A percentile compares a stretch with the other conserved stretches of the same genome.
phyloP scores from a whole-genome alignment of 2,797 vertebrate species.

The Xenopus petersii region DNA sequence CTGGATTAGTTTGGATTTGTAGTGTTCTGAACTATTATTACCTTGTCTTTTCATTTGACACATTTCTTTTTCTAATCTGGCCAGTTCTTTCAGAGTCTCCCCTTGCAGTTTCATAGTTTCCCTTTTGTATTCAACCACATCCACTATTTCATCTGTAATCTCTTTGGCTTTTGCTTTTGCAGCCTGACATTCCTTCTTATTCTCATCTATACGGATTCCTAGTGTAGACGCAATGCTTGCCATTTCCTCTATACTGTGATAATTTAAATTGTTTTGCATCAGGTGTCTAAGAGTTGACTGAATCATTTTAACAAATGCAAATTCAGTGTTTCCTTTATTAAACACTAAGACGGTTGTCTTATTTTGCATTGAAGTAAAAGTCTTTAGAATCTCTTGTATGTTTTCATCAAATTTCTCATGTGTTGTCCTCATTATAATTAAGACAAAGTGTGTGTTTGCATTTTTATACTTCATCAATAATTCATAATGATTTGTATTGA shows the following conservation, averaged over 20 bases:
- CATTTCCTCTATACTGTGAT: constrained; percentile 63
- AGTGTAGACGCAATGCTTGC: constrained; percentile 59
- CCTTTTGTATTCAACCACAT: constrained; percentile 54
- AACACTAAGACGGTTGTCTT: too few species aligned
- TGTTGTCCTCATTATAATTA: too few species aligned
- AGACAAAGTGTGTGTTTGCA: too few species aligned
- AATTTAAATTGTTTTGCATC: constrained; percentile 52
- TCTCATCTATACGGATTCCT: constrained; percentile 70
- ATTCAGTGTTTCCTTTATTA: too few species aligned
- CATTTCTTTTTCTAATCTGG: constrained; percentile 66
- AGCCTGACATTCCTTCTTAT: constrained; percentile 59
- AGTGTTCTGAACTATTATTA: constrained; percentile 39
- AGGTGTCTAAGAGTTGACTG: not conserved
- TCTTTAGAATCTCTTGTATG: too few species aligned
- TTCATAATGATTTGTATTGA: too few species aligned
- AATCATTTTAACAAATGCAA: too few species aligned
- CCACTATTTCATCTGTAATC: constrained; percentile 59
- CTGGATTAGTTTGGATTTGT: constrained; percentile 56
- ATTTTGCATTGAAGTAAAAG: too few species aligned
- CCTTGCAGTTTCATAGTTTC: constrained; percentile 74
- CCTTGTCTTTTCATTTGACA: constrained; percentile 58
- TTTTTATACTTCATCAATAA: too few species aligned
- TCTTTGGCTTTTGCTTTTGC: constrained; percentile 58
- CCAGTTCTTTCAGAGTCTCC: constrained; percentile 60
- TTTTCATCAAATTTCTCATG: too few species aligned